Percentiles rank a stretch among this genome's conserved stretches.
Evolutionary conservation across 1,140 invertebrate species (phyloP).

Genomic region (Ctenoplectra terminalis): DNA sequence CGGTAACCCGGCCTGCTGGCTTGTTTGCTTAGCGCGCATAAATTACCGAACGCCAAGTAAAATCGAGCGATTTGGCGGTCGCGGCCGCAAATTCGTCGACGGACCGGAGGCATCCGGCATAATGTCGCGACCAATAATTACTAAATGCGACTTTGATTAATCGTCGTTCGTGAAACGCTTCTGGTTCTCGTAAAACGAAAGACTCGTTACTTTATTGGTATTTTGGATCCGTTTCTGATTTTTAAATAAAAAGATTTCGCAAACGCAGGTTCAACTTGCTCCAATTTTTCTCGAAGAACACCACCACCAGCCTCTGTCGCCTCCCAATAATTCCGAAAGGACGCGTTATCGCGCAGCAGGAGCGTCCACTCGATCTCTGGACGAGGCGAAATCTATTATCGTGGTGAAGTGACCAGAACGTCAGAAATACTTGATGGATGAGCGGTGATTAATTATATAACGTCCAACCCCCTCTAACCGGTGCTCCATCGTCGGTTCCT

Average conservation of each 20-base stretch:
- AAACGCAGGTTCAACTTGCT: too few species aligned
- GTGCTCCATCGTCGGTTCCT: slow-evolving; percentile 1
- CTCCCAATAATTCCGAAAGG: not conserved
- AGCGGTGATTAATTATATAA: slow-evolving; percentile 80
- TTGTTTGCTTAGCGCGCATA: slow-evolving; percentile 59
- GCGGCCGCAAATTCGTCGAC: slow-evolving; percentile 55
- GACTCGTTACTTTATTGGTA: too few species aligned
- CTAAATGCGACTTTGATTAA: slow-evolving; percentile 56
- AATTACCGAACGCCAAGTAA: slow-evolving; percentile 63
- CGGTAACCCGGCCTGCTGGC: slow-evolving; percentile 38
- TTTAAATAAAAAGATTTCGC: too few species aligned
- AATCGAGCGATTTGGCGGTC: slow-evolving; percentile 56
- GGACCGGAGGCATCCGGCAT: slow-evolving; percentile 37
- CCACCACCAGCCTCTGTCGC: not conserved
- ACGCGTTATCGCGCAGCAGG: slow-evolving; percentile 9
- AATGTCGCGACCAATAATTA: slow-evolving; percentile 55
- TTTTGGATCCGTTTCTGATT: too few species aligned
- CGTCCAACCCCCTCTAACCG: slow-evolving; percentile 61
- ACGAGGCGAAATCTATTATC: slow-evolving; percentile 71
- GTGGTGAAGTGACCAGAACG: slow-evolving; percentile 68
- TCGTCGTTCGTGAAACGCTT: slow-evolving; percentile 38
- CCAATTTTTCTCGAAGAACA: not conserved
- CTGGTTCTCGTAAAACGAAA: not conserved
- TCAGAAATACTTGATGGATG: slow-evolving; percentile 76
- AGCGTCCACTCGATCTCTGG: slow-evolving; percentile 8